Evolutionary conservation across 2,888 invertebrate genomes (phyloP).

Genomic region (Abrostola triplasia): DNA sequence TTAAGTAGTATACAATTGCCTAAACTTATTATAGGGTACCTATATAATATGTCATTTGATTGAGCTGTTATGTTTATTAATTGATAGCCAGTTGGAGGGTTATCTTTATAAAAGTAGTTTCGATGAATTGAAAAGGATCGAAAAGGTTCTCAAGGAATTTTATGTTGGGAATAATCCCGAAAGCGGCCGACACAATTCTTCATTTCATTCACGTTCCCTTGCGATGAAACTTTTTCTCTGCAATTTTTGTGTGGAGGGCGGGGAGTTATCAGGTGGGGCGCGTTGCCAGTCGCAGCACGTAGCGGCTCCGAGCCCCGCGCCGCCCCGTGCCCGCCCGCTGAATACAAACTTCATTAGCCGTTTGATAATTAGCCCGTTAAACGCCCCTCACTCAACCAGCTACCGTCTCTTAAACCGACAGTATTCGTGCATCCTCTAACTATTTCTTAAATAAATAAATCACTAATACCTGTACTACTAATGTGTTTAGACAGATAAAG

Average conservation of each 20-base stretch:
- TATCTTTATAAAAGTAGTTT: slow-evolving; percentile 64
- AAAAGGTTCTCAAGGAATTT: slow-evolving; percentile 83
- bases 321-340: slow-evolving; percentile 81
- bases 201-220: slow-evolving; percentile 88
- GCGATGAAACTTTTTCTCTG: slow-evolving; percentile 89
- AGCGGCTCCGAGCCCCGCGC: slow-evolving; percentile 75
- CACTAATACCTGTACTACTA: neutral
- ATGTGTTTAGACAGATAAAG: no score
- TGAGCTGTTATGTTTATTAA: slow-evolving; percentile 1
- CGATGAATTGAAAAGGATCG: slow-evolving; percentile 84
- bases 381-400: slow-evolving; percentile 83
- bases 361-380: slow-evolving; percentile 89
- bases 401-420: slow-evolving; percentile 73
- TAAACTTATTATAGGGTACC: no score
- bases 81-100: slow-evolving; percentile 18
- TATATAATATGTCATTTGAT: no score
- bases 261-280: slow-evolving; percentile 87
- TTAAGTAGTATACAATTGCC: no score
- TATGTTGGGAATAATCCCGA: slow-evolving; percentile 85
- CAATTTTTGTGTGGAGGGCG: slow-evolving; percentile 87
- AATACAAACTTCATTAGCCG: slow-evolving; percentile 89
- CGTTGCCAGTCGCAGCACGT: slow-evolving; percentile 85
- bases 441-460: slow-evolving; percentile 27
- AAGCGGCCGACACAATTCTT: slow-evolving; percentile 86
- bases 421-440: slow-evolving; percentile 55